Percentiles rank a stretch among this genome's conserved stretches.
These are phyloP conservation scores for Urocolius indicus DNA, from an alignment of 2,113 vertebrate genomes.

Conservation along the genomic window DNA sequence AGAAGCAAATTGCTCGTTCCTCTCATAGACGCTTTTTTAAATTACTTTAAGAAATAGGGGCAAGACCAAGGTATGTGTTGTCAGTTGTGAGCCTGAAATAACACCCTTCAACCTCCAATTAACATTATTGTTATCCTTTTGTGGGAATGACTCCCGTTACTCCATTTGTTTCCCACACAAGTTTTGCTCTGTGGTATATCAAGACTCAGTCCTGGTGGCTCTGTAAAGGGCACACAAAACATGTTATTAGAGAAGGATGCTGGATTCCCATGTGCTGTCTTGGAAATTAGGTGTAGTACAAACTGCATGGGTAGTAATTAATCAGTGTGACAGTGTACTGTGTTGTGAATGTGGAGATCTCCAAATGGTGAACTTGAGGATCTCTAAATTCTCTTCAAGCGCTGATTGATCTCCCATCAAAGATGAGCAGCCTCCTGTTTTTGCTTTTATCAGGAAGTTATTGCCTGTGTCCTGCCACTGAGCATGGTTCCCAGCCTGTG, in stretches of 20 bases:
- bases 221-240: not conserved
- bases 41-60: not conserved
- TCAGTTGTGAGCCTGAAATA: not conserved
- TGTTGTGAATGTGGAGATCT: not conserved
- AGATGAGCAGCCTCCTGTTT: not conserved
- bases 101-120: fast-evolving
- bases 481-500: not conserved
- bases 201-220: not conserved
- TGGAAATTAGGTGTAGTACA: not conserved
- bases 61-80: too few relatives aligned
- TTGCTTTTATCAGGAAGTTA: not conserved
- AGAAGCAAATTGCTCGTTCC: not conserved
- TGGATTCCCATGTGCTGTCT: not conserved
- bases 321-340: not conserved
- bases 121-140: too few relatives aligned
- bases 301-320: not conserved
- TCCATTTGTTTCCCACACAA: not conserved
- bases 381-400: not conserved
- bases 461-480: not conserved
- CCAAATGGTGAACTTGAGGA: too few relatives aligned
- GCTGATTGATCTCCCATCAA: not conserved
- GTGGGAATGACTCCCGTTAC: not conserved
- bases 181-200: not conserved
- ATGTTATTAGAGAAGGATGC: too few relatives aligned
- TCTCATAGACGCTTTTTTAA: not conserved